Evolutionary conservation across 2,113 vertebrate species (phyloP), one percentile per base, ranked within the genome.

Genomic region (Lepidothrix coronata): DNA sequence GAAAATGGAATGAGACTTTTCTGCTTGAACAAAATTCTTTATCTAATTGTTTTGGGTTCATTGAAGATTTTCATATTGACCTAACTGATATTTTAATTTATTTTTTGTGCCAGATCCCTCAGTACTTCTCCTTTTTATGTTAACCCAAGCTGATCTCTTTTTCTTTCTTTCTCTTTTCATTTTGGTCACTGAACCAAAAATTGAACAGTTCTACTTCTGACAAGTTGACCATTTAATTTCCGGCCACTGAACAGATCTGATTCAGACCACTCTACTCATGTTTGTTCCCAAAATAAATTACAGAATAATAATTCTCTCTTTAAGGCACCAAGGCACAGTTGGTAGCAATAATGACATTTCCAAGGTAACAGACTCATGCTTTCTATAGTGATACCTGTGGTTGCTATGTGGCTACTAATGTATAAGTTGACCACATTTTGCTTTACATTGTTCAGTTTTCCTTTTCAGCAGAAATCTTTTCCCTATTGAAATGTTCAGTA

Each of bases 171-270:
- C 80, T 71, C 94, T 92, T 96, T 97, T 97, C 94, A 92, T 89
- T 95, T 95, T 95, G 95, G 76, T 96, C 94, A 95, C 80, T 97
- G 95, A 97, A 96, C 94, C 96, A 97, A 96, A 96, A 95, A 89
- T 92, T 0, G 28, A 97, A 78, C 89, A 93, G 77, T 95, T 95
- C 91, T 92, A 41, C 89, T 95, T 93, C 84, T 97, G 96, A 97
- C 95, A 95, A 87, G 86, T 91, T 96, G 96, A 96, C 96, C 95
- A 97, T 95, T 96, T 96, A 95, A 95, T 96, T 97, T 97, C 95
- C 91, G 93, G 95, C 96, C 96, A 96, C 93, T 96, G 94, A 95
- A 89, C 96, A 95, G 93, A 95, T 65, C 73, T 91, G 61, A 95
- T 95, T 97, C 89, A 97, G 71, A 78, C 66, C 12, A 28, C 65